Evolutionary conservation across 2,113 vertebrate genomes (phyloP), one percentile per base, ranked within the genome.

Genomic region (Psilopsiagon aurifrons): DNA sequence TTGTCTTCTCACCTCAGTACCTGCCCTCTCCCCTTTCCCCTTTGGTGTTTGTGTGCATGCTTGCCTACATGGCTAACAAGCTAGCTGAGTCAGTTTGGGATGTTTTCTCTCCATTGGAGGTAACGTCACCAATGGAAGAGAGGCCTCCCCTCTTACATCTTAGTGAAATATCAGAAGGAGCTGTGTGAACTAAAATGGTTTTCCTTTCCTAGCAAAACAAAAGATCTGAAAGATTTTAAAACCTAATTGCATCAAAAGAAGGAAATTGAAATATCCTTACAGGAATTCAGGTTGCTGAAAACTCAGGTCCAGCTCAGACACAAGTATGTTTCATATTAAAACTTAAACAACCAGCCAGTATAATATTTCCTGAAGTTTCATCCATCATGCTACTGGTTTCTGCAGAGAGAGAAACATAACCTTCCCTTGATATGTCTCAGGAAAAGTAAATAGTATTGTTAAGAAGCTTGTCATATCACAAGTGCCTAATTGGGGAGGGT

Each of bases 251-350:
- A 88, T 60, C 49, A 92, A 97, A 95, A 33, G 60, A 92, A 83
- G 64, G 62, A 88, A 91, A 70, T 86, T 90, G 90, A 97, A 67
- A 91, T 75, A 94, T 94, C 60, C 47, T 91, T 71, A 19, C 37
- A 93, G 86, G 39, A 94, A 94, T 94, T 96, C 91, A 88, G 46
- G 24, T 96, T 94, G 63, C 79, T 94, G 84, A 91, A 95, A 86
- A 88, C 87, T 97, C 68, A 95, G 51, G 88, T 88, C 83, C 59
- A 94, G 41, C 73, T 85, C 88, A 94, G 96, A 95, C 81, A 68
- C 29, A 92, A 96, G 51, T 79, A 67, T 98, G 95, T 92, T 98
- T 98, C 96, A 81, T 91, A 96, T 97, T 97, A 97, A 95, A 94
- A 83, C 14, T 95, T 96, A 78, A 97, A 90, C 87, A 97, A 93